Evolutionary conservation across 2,888 invertebrate species (phyloP).

Genomic region (Atethmia centrago): DNA sequence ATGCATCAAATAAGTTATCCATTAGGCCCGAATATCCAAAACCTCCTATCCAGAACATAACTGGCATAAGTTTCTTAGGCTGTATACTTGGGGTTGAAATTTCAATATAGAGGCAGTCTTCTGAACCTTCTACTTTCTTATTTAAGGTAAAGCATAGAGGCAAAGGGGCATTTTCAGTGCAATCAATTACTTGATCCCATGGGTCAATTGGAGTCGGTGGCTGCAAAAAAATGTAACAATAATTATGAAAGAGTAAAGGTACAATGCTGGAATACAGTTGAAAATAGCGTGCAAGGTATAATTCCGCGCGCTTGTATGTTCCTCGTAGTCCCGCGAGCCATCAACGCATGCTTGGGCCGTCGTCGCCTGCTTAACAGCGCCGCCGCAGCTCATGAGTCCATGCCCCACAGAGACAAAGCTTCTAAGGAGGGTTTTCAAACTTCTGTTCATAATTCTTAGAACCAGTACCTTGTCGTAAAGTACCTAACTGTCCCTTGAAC

Average conservation of each 20-base stretch:
- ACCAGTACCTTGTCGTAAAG: too few species aligned
- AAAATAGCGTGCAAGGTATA: too few species aligned
- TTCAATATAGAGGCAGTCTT: conserved; percentile 87
- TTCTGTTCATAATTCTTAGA: too few species aligned
- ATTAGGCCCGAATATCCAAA: conserved; percentile 76
- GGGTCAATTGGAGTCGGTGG: conserved; percentile 78
- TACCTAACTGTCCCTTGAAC: too few species aligned
- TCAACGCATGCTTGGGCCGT: too few species aligned
- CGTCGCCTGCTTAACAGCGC: too few species aligned
- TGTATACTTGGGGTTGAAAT: conserved; percentile 78
- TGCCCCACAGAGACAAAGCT: too few species aligned
- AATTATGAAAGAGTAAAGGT: conserved; percentile 3
- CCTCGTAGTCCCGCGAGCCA: too few species aligned
- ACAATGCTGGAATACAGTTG: too few species aligned
- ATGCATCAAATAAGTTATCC: conserved; percentile 80
- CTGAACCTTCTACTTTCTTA: conserved; percentile 74
- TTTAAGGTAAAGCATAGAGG: conserved; percentile 57
- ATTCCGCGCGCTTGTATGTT: too few species aligned
- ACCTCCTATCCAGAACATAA: conserved; percentile 89
- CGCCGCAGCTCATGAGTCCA: too few species aligned
- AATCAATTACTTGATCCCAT: conserved; percentile 79
- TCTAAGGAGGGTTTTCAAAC: too few species aligned
- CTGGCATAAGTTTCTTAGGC: conserved; percentile 82
- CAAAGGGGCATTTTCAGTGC: conserved; percentile 76
- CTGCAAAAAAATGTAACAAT: conserved; percentile 71